phyloP scores from a whole-genome alignment of 2,113 vertebrate genomes.

The Oreochromis spilurus region DNA sequence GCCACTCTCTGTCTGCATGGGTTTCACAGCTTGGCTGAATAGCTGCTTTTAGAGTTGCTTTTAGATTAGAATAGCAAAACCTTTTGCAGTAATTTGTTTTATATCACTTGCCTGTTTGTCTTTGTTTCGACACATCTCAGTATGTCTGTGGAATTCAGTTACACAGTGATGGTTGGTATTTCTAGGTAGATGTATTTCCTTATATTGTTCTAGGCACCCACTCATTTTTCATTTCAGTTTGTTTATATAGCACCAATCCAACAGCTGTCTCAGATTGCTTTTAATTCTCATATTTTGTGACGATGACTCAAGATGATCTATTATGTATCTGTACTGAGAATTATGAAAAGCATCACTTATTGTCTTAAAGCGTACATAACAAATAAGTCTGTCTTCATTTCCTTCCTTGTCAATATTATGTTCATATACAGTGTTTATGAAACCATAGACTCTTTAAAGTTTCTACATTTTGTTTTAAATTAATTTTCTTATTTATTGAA shows the following conservation, averaged over 20 bases:
- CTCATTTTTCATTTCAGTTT: background rate
- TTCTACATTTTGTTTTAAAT: background rate
- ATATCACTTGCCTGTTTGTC: background rate
- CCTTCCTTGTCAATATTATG: background rate
- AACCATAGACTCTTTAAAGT: background rate
- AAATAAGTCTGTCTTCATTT: background rate
- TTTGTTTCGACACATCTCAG: background rate
- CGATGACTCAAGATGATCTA: background rate
- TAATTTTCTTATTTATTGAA: background rate
- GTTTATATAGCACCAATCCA: background rate
- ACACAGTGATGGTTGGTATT: background rate
- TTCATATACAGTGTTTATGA: background rate
- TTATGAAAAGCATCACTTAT: background rate
- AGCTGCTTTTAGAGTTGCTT: constrained; percentile 31
- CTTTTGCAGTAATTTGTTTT: background rate
- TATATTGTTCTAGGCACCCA: background rate
- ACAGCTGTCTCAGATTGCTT: background rate
- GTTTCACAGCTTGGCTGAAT: constrained; percentile 29
- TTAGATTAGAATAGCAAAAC: background rate
- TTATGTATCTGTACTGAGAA: background rate
- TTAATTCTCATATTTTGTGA: background rate
- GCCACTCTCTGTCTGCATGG: constrained; percentile 16
- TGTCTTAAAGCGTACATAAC: background rate
- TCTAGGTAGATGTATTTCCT: background rate
- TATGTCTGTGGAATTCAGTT: background rate